A percentile compares a stretch with the other conserved stretches of the same genome.
phyloP scores from a whole-genome alignment of 2,113 vertebrate genomes.

The Ptyas mucosa region DNA sequence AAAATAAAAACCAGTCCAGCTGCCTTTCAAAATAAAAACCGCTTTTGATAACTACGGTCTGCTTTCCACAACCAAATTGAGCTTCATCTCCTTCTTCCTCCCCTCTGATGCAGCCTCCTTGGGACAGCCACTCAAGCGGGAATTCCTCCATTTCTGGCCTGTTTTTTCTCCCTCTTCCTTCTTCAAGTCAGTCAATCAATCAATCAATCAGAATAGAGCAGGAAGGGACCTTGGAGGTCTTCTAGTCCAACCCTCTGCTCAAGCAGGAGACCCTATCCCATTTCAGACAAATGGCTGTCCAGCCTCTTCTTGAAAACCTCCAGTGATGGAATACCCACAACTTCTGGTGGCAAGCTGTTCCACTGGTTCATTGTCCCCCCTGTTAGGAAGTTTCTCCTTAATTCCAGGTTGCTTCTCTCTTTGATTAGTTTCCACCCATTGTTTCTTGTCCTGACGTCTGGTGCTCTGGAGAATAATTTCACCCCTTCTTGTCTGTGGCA shows the following conservation, averaged over 20 bases:
- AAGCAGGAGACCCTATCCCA: background rate
- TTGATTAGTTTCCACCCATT: background rate
- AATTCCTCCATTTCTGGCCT: background rate
- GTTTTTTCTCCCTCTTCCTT: background rate
- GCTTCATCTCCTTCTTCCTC: background rate
- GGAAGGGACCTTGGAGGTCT: background rate
- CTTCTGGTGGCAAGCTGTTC: background rate
- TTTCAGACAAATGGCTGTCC: background rate
- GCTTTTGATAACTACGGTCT: background rate
- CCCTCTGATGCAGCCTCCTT: background rate
- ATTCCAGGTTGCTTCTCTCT: background rate
- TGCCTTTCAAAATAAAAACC: background rate
- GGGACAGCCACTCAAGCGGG: background rate
- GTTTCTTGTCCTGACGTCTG: background rate
- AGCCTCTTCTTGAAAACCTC: background rate
- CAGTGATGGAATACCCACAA: background rate
- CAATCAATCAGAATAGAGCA: background rate
- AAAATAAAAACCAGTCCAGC: background rate
- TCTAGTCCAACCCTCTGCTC: background rate
- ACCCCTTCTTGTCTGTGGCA: background rate
- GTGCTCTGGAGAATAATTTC: background rate
- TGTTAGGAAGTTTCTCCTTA: background rate
- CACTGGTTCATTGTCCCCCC: background rate
- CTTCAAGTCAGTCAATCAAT: background rate
- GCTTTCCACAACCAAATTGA: rapidly evolving